Conservation (phyloP, 2,888 invertebrate species). For the Napeogenes inachia region DNA sequence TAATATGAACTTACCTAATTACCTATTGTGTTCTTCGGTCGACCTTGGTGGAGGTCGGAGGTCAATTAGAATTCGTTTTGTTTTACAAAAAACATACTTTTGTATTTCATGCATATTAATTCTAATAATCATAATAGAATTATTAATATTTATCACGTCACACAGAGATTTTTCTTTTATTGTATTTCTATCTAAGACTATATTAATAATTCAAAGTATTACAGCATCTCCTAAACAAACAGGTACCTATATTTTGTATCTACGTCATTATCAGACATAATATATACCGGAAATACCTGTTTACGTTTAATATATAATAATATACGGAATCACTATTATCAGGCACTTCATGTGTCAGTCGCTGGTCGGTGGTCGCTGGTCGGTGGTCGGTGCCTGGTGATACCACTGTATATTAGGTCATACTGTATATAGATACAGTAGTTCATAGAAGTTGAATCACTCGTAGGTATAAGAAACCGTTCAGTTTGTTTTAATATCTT, state of each 20-base stretch:
- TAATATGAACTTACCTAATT: not conserved
- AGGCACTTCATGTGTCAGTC: not conserved
- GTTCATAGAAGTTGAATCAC: conserved; percentile 14
- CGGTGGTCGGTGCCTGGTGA: not conserved
- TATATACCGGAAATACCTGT: no score
- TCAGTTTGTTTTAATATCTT: conserved; percentile 15
- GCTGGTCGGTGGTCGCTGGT: not conserved
- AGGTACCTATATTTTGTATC: no score
- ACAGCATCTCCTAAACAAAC: no score
- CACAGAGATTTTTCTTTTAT: no score
- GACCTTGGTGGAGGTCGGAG: not conserved
- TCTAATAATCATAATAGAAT: no score
- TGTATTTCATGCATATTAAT: no score
- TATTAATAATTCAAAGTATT: no score
- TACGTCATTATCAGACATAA: no score
- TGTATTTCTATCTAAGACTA: no score
- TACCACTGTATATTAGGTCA: conserved; percentile 18
- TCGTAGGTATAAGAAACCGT: not conserved
- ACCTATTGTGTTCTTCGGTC: conserved; percentile 3
- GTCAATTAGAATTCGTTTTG: not conserved
- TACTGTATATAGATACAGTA: conserved; percentile 20
- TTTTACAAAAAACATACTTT: no score
- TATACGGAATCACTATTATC: not conserved
- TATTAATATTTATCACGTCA: no score
- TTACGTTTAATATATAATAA: no score